Conservation (phyloP, 2,797 vertebrate genomes). For the Neomorphus geoffroyi region DNA sequence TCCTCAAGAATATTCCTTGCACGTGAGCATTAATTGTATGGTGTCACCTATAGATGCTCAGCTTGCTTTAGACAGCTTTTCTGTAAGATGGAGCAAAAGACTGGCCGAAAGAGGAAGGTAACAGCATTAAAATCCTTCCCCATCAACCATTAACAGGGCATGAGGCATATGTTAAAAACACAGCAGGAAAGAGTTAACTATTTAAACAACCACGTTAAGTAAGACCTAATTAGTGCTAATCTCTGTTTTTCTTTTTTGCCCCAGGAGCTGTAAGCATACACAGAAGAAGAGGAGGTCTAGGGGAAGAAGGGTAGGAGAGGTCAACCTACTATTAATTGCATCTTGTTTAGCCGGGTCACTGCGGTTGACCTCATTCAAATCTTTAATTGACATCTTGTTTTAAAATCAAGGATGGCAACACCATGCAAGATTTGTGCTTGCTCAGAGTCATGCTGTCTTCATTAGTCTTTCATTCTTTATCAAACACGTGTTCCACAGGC, state of each 20-base stretch:
- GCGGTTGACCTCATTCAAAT: slow-evolving; percentile 5
- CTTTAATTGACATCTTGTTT: background rate
- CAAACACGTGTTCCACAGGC: background rate
- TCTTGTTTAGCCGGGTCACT: slow-evolving; percentile 2
- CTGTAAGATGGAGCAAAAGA: background rate
- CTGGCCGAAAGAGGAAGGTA: background rate
- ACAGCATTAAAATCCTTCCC: background rate
- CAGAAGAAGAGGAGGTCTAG: background rate
- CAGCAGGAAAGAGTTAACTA: background rate
- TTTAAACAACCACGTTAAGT: background rate
- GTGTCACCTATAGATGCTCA: background rate
- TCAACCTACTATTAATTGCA: background rate
- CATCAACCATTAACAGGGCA: background rate
- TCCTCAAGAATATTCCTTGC: background rate
- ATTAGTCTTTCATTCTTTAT: background rate
- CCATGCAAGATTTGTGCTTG: background rate
- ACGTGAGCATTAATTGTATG: rapidly evolving
- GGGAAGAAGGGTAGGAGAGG: background rate
- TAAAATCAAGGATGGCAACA: background rate
- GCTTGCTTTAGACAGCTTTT: background rate
- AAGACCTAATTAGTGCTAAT: background rate
- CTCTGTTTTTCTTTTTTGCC: background rate
- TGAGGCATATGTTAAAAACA: background rate
- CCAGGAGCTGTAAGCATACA: background rate
- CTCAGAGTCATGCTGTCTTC: background rate